These are phyloP conservation scores for Strigamia transsilvanica DNA, from an alignment of 2,888 invertebrate species.

Conservation along the genomic window DNA sequence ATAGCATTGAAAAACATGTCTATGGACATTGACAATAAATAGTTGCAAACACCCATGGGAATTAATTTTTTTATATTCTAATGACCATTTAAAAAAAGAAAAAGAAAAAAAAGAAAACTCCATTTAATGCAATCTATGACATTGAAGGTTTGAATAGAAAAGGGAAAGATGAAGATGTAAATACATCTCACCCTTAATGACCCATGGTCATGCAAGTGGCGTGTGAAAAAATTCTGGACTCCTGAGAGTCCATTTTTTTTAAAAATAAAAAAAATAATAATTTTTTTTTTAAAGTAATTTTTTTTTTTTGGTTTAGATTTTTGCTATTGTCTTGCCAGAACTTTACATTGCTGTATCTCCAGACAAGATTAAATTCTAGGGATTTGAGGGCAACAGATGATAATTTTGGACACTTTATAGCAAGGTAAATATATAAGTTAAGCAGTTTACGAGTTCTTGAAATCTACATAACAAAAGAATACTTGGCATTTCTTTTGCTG, in stretches of 20 bases:
- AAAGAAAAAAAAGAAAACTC: too few species aligned
- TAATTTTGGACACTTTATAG: not conserved
- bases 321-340: not conserved
- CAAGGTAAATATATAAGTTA: too few species aligned
- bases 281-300: too few species aligned
- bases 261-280: too few species aligned
- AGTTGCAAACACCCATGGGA: not conserved
- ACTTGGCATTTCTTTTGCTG: not conserved
- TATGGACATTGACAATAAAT: conserved; percentile 2
- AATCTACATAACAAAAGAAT: not conserved
- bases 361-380: not conserved
- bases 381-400: not conserved
- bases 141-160: too few species aligned
- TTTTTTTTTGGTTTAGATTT: not conserved
- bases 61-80: not conserved
- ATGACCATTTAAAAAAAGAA: too few species aligned
- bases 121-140: too few species aligned
- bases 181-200: not conserved
- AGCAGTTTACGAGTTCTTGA: not conserved
- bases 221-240: not conserved
- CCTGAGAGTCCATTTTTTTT: not conserved
- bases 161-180: too few species aligned
- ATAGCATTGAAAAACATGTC: not conserved
- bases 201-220: not conserved
- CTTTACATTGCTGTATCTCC: not conserved